Evolutionary conservation across 2,797 vertebrate genomes (phyloP), one percentile per base, ranked within the genome.

Genomic region (Cuculus canorus): DNA sequence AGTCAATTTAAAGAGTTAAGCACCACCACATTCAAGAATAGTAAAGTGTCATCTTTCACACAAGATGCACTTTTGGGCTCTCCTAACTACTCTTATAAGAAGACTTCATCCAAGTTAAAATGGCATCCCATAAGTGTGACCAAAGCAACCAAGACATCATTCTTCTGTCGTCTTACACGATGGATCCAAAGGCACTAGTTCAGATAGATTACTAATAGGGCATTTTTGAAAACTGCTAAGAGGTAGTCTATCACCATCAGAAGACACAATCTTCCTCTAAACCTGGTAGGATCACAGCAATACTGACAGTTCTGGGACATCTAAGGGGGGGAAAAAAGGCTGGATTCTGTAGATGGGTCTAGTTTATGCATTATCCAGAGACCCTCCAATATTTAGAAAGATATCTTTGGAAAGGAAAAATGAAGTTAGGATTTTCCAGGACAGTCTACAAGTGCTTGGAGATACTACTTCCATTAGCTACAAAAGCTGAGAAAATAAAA

Each of bases 271-370:
- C 14, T 43, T 88, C 16, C 56, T 66, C 57, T 35, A 54, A 65
- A 65, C 8, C 4, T 11, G 24, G 22, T 50, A 81, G 14, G 22
- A 66, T 41, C 16, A 60, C 9, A 83, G 24, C 13, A 76, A 10
- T 37, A 35, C 7, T 32, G 50, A 63, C 35, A 13, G 13, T 45
- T 45, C 2, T 5, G 39, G 32, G 16, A 65, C 32, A 33, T 61
- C 7, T 11, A 23, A 45, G 32, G 17, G 22, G 7, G 4, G 1
- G 27, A 11, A 56, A 78, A 50, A 33, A 1, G 33, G 0, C n/a
- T 61, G 17, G 17, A 57, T 86, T 68, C 37, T 82, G 17, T 30
- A 77, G 41, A 53, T 11, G 11, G 70, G 15, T 24, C 33, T 18
- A 59, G 48, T 59, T 82, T 75, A 37, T 63, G 11, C 16, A 23